Evolutionary conservation across 1,140 invertebrate species (phyloP), one percentile per base, ranked within the genome.

Genomic region (Cepaea nemoralis): DNA sequence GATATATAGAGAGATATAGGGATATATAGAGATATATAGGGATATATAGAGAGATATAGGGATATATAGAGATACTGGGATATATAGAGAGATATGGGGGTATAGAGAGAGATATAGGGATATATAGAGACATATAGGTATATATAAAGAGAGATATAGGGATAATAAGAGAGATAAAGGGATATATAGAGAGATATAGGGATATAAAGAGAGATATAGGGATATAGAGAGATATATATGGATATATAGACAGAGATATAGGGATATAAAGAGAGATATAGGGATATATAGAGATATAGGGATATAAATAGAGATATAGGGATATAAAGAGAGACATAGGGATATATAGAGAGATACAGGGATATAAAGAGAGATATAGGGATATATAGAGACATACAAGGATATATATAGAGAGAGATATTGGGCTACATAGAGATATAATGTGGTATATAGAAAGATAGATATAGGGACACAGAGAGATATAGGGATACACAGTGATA

Each of bases 71-170:
- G 70, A 73, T 73, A n/a, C n/a, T n/a, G n/a, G 24, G 12, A 73
- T 40, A 73, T 24, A 73, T 40, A 73, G 33, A 73, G 8, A n/a
- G 12, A 40, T n/a, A 40, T 5, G 37, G 31, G 5, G 70, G 22
- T 8, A 73, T 24, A 73, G 12, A 73, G 5, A 73, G 19, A 73
- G 33, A 35, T 6, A 73, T 24, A 73, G 31, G 35, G 75, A 55
- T 24, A 50, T 22, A 77, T 3, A 77, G 48, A 59, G n/a, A 35
- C 48, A 59, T 24, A 59, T 1, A n/a, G 45, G 63, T 45, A 35
- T 45, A 59, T 14, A 77, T 45, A 77, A 59, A 77, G 74, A 59
- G 33, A 35, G 75, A 35, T n/a, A 27, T 24, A 40, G 33, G 27
- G 55, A n/a, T n/a, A 33, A 50, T 27, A 59, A 48, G 45, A 48